Percentiles rank a stretch among this genome's conserved stretches.
Conservation (phyloP, 2,888 invertebrate genomes). For the Perizoma flavofasciatum region DNA sequence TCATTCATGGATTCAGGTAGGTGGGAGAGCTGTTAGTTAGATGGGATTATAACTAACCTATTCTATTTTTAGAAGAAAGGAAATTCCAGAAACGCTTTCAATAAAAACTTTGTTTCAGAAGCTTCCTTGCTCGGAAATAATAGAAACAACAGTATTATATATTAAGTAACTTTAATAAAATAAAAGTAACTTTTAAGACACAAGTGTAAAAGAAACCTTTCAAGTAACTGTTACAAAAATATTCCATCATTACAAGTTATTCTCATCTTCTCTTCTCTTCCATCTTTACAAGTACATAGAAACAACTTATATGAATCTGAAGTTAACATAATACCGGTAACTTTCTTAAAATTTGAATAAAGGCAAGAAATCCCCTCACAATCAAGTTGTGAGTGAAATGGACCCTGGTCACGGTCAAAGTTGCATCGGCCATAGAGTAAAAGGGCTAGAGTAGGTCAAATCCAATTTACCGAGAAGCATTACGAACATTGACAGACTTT, state of each 20-base stretch:
- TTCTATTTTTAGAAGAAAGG: conserved; percentile 4
- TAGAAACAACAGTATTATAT: no score
- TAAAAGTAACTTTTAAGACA: no score
- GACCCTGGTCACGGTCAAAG: conserved; percentile 32
- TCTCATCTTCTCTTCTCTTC: no score
- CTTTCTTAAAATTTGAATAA: conserved; percentile 26
- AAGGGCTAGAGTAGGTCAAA: not conserved
- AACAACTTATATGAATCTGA: not conserved
- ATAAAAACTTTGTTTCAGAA: not conserved
- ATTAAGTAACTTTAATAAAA: no score
- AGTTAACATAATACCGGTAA: conserved; percentile 19
- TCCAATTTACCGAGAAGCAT: not conserved
- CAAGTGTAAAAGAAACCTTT: no score
- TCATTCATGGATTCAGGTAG: conserved; percentile 46
- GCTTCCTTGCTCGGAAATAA: no score
- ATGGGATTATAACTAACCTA: not conserved
- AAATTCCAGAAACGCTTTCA: not conserved
- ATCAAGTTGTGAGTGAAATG: conserved; percentile 22
- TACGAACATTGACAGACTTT: no score
- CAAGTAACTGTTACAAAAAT: no score
- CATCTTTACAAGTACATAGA: no score
- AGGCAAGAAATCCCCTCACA: conserved; percentile 24
- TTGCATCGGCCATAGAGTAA: conserved; percentile 26
- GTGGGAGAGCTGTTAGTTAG: conserved; percentile 17
- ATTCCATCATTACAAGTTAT: no score